Percentiles rank a stretch among this genome's conserved stretches.
Evolutionary conservation across 2,113 vertebrate species (phyloP).

Genomic region (Trachemys scripta): DNA sequence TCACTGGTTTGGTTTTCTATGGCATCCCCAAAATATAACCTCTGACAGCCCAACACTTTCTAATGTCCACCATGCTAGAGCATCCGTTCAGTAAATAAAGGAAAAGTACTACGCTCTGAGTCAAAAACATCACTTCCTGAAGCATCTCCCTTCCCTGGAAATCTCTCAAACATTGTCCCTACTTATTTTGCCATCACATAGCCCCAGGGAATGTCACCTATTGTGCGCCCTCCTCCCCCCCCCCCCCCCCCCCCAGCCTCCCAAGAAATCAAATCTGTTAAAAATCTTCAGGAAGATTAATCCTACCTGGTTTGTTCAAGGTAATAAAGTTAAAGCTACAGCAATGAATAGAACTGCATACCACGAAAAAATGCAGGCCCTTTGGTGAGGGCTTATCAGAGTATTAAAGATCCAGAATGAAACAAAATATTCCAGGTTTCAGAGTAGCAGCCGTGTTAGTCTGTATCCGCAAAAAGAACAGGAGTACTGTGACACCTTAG

Average conservation of each 20-base stretch:
- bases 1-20: background rate
- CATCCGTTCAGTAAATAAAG: background rate
- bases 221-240: fast-evolving
- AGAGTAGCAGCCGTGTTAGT: too few relatives aligned
- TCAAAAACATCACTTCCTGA: fast-evolving
- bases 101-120: background rate
- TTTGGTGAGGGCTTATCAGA: background rate
- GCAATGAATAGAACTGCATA: background rate
- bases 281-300: background rate
- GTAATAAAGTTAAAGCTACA: background rate
- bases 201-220: background rate
- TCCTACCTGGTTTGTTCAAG: background rate
- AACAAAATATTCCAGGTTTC: background rate
- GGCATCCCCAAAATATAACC: fast-evolving
- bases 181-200: background rate
- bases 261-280: background rate
- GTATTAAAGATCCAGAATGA: background rate
- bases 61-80: background rate
- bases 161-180: background rate
- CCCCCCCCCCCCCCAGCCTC: fast-evolving
- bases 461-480: too few relatives aligned
- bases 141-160: background rate
- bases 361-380: background rate
- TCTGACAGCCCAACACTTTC: background rate
- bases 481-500: too few relatives aligned